Evolutionary conservation across 2,888 invertebrate genomes (phyloP).

Genomic region (Drosophila pegasa): DNA sequence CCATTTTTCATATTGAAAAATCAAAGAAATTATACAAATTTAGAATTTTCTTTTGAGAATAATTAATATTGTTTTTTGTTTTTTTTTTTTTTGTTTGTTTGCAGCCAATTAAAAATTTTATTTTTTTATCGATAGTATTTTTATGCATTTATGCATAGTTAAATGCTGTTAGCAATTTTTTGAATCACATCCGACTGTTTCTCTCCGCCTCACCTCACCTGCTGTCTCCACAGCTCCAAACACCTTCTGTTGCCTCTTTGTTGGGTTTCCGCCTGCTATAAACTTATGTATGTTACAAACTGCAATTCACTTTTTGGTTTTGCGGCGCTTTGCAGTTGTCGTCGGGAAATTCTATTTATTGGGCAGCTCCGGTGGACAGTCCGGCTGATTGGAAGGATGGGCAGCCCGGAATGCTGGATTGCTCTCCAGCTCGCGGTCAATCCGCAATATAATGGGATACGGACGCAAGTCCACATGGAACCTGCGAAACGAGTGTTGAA

Average conservation of each 20-base stretch:
- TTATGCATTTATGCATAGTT: slow-evolving; percentile 76
- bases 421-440: slow-evolving; percentile 93
- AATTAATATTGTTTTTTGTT: slow-evolving; percentile 31
- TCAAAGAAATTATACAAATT: slow-evolving; percentile 35
- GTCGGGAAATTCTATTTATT: slow-evolving; percentile 86
- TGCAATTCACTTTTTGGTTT: slow-evolving; percentile 83
- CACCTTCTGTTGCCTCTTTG: slow-evolving; percentile 16
- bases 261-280: slow-evolving; percentile 28
- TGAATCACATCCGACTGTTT: slow-evolving; percentile 82
- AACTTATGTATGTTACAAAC: slow-evolving; percentile 56
- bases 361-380: slow-evolving; percentile 96
- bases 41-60: slow-evolving; percentile 30
- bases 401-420: slow-evolving; percentile 96
- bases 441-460: slow-evolving; percentile 94
- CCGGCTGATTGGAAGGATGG: slow-evolving; percentile 96
- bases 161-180: slow-evolving; percentile 82
- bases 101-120: slow-evolving; percentile 35
- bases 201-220: slow-evolving; percentile 39
- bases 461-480: slow-evolving; percentile 96
- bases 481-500: slow-evolving; percentile 84
- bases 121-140: slow-evolving; percentile 69
- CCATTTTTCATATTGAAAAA: slow-evolving; percentile 68
- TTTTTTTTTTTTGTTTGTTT: slow-evolving; percentile 11
- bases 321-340: slow-evolving; percentile 83
- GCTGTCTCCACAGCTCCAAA: slow-evolving; percentile 24